Conservation (phyloP, 2,888 invertebrate genomes). For the Philereme vetulata region DNA sequence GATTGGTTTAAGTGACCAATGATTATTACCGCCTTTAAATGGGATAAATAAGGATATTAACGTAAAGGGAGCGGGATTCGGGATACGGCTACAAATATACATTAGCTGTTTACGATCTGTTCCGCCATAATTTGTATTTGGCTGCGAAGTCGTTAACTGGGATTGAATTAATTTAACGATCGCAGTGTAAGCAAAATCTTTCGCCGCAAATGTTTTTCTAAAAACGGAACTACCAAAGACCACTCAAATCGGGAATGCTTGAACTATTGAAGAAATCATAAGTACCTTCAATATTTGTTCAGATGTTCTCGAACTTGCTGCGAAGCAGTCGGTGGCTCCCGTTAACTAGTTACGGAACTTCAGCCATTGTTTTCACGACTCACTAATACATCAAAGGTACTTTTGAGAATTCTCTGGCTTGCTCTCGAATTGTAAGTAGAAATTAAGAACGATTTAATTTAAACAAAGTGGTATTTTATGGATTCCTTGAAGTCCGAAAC, state of each 20-base stretch:
- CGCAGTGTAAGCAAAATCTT: conserved; percentile 32
- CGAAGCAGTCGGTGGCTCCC: conserved; percentile 42
- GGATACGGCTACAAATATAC: conserved; percentile 41
- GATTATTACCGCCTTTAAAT: conserved; percentile 39
- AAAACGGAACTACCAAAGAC: conserved; percentile 30
- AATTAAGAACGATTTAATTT: conserved; percentile 24
- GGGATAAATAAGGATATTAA: conserved; percentile 43
- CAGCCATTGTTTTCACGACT: conserved; percentile 39
- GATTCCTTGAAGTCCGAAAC: conserved; percentile 21
- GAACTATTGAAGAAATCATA: conserved; percentile 48
- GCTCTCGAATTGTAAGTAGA: conserved; percentile 29
- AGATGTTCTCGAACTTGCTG: conserved; percentile 48
- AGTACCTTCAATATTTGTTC: conserved; percentile 52
- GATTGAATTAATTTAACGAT: conserved; percentile 44
- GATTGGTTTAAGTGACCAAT: conserved; percentile 31
- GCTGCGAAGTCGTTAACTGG: conserved; percentile 43
- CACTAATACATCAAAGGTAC: conserved; percentile 42
- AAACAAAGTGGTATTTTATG: conserved; percentile 25
- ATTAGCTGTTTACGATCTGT: conserved; percentile 45
- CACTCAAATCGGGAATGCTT: conserved; percentile 46
- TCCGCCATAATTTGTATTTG: conserved; percentile 43
- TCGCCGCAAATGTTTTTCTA: conserved; percentile 38
- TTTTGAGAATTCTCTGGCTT: conserved; percentile 28
- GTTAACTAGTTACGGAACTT: conserved; percentile 47
- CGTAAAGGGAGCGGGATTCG: conserved; percentile 39